Conservation (phyloP, 2,113 vertebrate genomes). For the Gymnobelideus leadbeateri region DNA sequence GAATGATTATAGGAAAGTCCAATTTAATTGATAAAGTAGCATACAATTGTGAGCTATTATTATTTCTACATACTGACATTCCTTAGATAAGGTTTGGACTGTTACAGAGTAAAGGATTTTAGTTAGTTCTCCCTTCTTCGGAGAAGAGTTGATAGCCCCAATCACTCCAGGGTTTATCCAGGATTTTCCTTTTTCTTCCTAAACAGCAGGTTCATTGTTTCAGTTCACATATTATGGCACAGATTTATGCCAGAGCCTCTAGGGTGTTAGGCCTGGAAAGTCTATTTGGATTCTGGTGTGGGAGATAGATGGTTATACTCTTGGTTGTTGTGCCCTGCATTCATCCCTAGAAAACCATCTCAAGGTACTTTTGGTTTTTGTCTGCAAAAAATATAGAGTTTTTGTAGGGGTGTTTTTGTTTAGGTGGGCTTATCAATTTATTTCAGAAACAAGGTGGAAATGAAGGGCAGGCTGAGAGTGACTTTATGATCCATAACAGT, state of each 20-base stretch:
- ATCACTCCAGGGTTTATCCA: not conserved
- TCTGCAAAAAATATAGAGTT: not conserved
- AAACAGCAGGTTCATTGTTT: not conserved
- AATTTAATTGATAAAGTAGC: not conserved
- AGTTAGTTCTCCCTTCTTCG: slow-evolving; percentile 3
- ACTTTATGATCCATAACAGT: not conserved
- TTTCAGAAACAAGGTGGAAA: not conserved
- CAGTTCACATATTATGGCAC: not conserved
- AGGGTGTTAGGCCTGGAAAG: not conserved
- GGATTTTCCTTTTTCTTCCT: not conserved
- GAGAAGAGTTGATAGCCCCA: not conserved
- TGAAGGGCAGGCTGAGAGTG: not conserved
- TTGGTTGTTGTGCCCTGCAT: not conserved
- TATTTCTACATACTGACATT: not conserved
- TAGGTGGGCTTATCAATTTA: not conserved
- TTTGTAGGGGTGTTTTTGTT: not conserved
- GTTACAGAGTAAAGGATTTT: not conserved
- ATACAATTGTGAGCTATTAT: not conserved
- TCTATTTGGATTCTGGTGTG: not conserved
- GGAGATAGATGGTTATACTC: not conserved
- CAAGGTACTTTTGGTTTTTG: not conserved
- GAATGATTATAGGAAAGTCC: not conserved
- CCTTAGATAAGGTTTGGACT: slow-evolving; percentile 14
- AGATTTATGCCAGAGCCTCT: not conserved
- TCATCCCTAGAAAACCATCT: not conserved